Evolutionary conservation across 37 sponge, comb jelly and placozoan genomes (phyloP), one percentile per base, ranked within the genome.

Genomic region (Haliclona indistincta): DNA sequence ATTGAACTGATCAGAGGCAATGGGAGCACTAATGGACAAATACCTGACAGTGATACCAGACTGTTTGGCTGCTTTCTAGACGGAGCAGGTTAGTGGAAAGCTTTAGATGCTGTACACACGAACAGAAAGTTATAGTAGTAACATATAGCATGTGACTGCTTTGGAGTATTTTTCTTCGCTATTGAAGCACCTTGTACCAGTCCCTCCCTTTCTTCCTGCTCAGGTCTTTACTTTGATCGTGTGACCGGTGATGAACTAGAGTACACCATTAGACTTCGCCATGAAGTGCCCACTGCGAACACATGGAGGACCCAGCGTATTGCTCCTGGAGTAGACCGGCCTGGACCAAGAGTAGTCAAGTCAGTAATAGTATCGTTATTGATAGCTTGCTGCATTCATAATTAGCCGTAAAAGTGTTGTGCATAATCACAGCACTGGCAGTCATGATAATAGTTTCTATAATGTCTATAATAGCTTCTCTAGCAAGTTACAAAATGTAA

Each of bases 181-280:
- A 17, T 15, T 47, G 51, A 17, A 10, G 10, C 51, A 17, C 51
- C 15, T 15, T 47, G 51, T 47, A 10, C 15, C 13, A 17, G 13
- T 47, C 51, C 15, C 13, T 47, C 51, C 15, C 51, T 47, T 15
- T 47, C 51, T 47, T 10, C 15, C 51, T 47, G 51, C 15, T n/a
- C 10, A 88, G 89, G 84, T 45, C 63, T 88, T 68, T 56, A 75
- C 13, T 71, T 81, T 38, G 54, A 78, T 7, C 39, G 52, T 35
- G 29, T 85, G 32, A 56, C 39, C 38, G 54, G 63, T 0, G 43
- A 34, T 40, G 73, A 76, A 6, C 15, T 90, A 5, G 61, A 74
- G 47, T 73, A 84, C 77, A 80, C 70, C 43, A 74, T 90, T 25
- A 64, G 90, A n/a, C 77, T 82, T 7, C 67, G 72, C 41, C 85